phyloP scores from a whole-genome alignment of 2,888 invertebrate genomes.

The Coremacera marginata region DNA sequence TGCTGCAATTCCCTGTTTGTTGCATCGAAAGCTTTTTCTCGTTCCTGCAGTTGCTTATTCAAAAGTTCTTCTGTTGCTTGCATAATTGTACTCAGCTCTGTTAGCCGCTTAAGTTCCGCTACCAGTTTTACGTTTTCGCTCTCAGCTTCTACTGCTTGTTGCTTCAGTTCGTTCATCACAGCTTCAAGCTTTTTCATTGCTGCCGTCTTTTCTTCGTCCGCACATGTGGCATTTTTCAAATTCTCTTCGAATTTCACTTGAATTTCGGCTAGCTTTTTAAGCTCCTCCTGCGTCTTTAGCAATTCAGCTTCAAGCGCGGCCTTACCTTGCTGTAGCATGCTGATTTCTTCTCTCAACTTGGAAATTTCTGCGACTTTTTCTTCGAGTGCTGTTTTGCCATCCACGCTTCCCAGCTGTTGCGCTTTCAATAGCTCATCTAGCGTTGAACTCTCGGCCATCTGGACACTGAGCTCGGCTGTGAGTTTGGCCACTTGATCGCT shows the following conservation, averaged over 20 bases:
- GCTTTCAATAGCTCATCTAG: constrained; percentile 59
- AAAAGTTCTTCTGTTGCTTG: constrained; percentile 18
- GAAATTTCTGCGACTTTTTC: constrained; percentile 44
- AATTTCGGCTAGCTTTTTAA: constrained; percentile 39
- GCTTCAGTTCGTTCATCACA: constrained; percentile 68
- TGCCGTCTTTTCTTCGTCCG: constrained; percentile 39
- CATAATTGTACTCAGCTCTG: constrained; percentile 24
- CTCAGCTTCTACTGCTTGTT: constrained; percentile 54
- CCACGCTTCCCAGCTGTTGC: constrained; percentile 49
- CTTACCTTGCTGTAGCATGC: constrained; percentile 41
- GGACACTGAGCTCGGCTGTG: constrained; percentile 56
- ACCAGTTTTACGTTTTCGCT: constrained; percentile 55
- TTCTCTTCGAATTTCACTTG: constrained; percentile 41
- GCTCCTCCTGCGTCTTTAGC: constrained; percentile 39
- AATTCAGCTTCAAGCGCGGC: constrained; percentile 41
- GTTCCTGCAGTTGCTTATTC: constrained; percentile 35
- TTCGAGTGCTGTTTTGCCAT: constrained; percentile 47
- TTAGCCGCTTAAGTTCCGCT: constrained; percentile 52
- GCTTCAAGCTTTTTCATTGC: constrained; percentile 65
- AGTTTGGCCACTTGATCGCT: constrained; percentile 55
- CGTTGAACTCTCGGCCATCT: constrained; percentile 58
- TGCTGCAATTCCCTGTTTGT: constrained; percentile 34
- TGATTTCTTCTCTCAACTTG: constrained; percentile 43
- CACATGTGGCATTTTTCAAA: constrained; percentile 35
- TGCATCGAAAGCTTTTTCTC: constrained; percentile 30